A percentile compares a stretch with the other conserved stretches of the same genome.
Conservation (phyloP, 2,113 vertebrate genomes). For the Marcusenius ussheri region DNA sequence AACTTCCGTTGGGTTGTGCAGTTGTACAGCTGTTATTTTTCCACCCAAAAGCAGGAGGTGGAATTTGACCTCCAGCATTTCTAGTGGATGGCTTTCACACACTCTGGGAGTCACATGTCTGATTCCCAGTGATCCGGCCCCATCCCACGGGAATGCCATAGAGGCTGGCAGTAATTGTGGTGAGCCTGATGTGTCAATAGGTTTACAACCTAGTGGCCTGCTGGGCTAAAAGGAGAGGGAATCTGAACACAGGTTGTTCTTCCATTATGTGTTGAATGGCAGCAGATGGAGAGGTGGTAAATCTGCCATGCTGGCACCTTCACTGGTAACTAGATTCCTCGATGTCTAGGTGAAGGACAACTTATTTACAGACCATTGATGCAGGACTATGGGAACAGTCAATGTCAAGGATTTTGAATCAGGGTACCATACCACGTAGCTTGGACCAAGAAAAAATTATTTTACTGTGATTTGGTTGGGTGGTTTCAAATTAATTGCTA, state of each 20-base stretch:
- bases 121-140: neutral
- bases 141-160: neutral
- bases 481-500: neutral
- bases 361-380: conserved; percentile 18
- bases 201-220: neutral
- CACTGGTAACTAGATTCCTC: conserved; percentile 28
- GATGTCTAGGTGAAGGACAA: conserved; percentile 15
- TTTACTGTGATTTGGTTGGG: neutral
- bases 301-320: conserved; percentile 45
- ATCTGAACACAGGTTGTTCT: conserved; percentile 27
- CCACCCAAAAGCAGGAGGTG: neutral
- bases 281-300: conserved; percentile 47
- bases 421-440: neutral
- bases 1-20: neutral
- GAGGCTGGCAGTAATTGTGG: neutral
- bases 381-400: neutral
- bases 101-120: neutral
- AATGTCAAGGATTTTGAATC: neutral
- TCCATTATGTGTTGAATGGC: conserved; percentile 7
- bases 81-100: neutral
- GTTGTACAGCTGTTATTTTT: neutral
- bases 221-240: conserved; percentile 36
- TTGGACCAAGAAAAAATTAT: neutral
- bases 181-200: neutral
- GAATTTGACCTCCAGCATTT: conserved; percentile 9